Evolutionary conservation across 2,797 vertebrate genomes (phyloP).

Genomic region (Pseudotriccus pelzelni): DNA sequence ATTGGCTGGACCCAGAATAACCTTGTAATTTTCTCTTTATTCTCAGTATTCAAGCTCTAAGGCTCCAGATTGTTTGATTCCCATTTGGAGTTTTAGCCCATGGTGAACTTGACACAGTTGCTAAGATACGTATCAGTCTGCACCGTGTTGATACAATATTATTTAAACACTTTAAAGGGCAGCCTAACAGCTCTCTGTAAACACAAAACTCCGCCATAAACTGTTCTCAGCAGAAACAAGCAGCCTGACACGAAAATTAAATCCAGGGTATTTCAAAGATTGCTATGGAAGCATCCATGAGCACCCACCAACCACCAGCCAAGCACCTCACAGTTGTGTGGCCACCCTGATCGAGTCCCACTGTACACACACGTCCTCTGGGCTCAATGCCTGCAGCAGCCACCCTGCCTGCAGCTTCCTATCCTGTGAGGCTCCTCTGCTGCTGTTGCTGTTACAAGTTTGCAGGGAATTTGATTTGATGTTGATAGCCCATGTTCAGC

Average conservation of each 20-base stretch:
- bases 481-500: not conserved
- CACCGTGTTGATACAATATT: conserved; percentile 57
- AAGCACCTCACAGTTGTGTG: not conserved
- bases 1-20: not conserved
- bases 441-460: fast-evolving
- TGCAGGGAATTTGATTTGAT: not conserved
- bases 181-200: conserved; percentile 53
- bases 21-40: conserved; percentile 16
- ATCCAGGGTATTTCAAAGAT: not conserved
- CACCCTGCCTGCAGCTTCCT: not conserved
- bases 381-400: not conserved
- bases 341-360: not conserved
- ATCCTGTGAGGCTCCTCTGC: fast-evolving
- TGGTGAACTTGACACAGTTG: conserved; percentile 58
- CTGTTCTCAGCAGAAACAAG: conserved; percentile 4
- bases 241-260: not conserved
- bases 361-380: fast-evolving
- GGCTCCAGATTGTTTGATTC: conserved; percentile 53
- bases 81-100: conserved; percentile 52
- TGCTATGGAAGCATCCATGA: not conserved
- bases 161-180: conserved; percentile 67
- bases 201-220: not conserved
- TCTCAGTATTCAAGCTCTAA: not conserved
- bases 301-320: not conserved
- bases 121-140: conserved; percentile 62